phyloP scores from a whole-genome alignment of 2,797 vertebrate genomes.

The Dallia pectoralis region DNA sequence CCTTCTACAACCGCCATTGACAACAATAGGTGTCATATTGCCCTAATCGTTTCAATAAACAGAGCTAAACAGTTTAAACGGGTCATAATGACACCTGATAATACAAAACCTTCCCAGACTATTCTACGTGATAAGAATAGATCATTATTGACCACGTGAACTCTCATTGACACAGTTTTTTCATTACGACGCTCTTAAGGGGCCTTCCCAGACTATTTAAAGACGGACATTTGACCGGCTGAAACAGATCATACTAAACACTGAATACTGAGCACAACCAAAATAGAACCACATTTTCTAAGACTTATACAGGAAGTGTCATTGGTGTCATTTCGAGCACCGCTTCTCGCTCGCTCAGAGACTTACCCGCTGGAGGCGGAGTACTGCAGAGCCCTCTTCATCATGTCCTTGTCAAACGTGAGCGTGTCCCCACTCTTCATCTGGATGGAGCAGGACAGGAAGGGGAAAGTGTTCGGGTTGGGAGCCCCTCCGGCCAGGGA shows the following conservation, averaged over 20 bases:
- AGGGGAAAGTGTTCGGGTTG: slow-evolving; percentile 90
- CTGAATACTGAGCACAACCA: neutral
- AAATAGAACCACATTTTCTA: neutral
- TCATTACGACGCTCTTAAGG: neutral
- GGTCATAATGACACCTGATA: neutral
- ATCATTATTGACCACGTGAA: neutral
- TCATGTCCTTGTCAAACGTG: slow-evolving; percentile 74
- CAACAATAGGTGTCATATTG: neutral
- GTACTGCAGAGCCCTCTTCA: slow-evolving; percentile 93
- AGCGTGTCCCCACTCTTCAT: slow-evolving; percentile 73
- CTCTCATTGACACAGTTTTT: neutral
- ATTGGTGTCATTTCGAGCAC: neutral
- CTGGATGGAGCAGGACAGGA: slow-evolving; percentile 76
- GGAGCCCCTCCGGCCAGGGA: slow-evolving; percentile 88
- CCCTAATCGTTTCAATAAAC: neutral
- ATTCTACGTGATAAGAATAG: neutral
- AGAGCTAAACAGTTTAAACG: neutral
- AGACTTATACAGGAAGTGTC: neutral
- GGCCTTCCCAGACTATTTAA: neutral
- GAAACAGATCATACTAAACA: neutral
- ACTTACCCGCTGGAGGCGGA: slow-evolving; percentile 83
- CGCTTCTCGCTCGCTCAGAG: neutral
- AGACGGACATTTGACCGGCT: neutral
- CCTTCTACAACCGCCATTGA: neutral
- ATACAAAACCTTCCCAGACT: neutral